Percentiles rank a stretch among this genome's conserved stretches.
Evolutionary conservation across 2,888 invertebrate genomes (phyloP).

Genomic region (Enchytraeus crypticus): DNA sequence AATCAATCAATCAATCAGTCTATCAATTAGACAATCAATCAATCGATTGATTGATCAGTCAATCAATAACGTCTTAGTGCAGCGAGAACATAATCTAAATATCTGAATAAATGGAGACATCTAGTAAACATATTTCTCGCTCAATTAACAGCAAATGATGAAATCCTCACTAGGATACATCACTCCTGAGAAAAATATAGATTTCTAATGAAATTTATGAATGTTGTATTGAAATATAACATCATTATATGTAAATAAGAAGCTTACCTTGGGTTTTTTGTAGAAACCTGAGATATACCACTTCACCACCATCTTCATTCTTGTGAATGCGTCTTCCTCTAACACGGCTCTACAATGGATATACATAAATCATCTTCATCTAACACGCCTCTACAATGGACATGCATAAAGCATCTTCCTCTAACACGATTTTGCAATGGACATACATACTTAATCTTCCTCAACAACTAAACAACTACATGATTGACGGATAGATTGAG

Average conservation of each 20-base stretch:
- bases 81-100: too few relatives aligned
- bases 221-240: background rate
- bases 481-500: too few relatives aligned
- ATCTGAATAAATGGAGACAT: too few relatives aligned
- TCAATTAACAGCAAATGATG: too few relatives aligned
- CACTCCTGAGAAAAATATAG: background rate
- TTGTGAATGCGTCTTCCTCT: constrained; percentile 76
- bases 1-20: too few relatives aligned
- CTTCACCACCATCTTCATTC: constrained; percentile 74
- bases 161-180: background rate
- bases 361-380: background rate
- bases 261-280: constrained; percentile 68
- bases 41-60: too few relatives aligned
- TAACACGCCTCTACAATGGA: too few relatives aligned
- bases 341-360: constrained; percentile 61
- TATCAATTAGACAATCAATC: too few relatives aligned
- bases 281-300: constrained; percentile 90
- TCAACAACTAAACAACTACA: too few relatives aligned
- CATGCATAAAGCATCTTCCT: background rate
- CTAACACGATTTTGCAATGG: too few relatives aligned
- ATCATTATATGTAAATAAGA: background rate
- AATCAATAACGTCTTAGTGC: too few relatives aligned
- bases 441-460: background rate
- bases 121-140: too few relatives aligned
- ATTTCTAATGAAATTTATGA: background rate